Conservation (phyloP, 2,113 vertebrate species). For the Mormoops blainvillei region DNA sequence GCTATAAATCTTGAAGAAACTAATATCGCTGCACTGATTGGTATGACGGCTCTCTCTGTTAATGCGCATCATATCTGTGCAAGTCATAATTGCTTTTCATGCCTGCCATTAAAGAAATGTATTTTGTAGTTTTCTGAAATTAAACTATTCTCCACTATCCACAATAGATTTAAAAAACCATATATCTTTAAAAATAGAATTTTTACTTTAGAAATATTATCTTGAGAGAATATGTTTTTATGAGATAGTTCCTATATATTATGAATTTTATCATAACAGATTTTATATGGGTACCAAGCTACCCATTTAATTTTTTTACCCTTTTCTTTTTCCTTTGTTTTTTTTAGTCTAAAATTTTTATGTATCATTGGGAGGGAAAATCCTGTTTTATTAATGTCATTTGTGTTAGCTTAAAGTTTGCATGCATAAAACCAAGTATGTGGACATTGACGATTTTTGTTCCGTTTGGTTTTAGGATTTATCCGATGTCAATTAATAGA, state of each 20-base stretch:
- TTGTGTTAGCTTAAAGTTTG: not conserved
- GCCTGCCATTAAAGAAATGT: not conserved
- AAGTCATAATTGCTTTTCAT: not conserved
- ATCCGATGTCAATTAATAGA: constrained; percentile 93
- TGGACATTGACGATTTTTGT: constrained; percentile 4
- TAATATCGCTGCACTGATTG: constrained; percentile 88
- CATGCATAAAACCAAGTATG: not conserved
- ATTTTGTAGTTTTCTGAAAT: not conserved
- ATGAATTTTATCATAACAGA: not conserved
- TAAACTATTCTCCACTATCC: not conserved
- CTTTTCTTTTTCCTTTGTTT: not conserved
- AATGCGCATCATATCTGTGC: not conserved
- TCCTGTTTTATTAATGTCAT: not conserved
- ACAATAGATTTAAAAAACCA: not conserved
- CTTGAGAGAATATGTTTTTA: not conserved
- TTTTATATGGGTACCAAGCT: not conserved
- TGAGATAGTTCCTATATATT: not conserved
- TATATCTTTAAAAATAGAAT: not conserved
- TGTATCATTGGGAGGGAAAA: not conserved
- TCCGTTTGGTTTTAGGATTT: constrained; percentile 83
- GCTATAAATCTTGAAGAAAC: constrained; percentile 92
- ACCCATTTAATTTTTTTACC: not conserved
- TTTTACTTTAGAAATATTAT: not conserved
- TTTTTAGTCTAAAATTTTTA: not conserved
- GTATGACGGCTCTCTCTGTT: constrained; percentile 72